Conservation (phyloP, 2,888 invertebrate species). For the Andrena flavipes region DNA sequence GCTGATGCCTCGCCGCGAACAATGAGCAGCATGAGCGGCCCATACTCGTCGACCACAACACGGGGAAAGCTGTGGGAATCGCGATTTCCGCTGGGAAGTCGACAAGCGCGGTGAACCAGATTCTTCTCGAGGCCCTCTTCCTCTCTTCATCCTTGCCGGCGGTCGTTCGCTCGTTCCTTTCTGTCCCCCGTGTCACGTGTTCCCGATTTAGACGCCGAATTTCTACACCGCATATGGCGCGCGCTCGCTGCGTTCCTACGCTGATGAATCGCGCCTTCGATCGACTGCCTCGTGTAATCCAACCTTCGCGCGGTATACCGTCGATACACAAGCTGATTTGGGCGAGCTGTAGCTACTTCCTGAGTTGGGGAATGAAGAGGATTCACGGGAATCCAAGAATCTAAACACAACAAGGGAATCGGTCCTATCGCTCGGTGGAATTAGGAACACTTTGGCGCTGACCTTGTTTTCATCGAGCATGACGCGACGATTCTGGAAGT, state of each 20-base stretch:
- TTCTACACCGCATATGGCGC: neutral
- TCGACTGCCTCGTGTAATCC: neutral
- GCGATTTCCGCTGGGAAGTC: slow-evolving; percentile 75
- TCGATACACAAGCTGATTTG: no score
- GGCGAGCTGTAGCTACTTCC: no score
- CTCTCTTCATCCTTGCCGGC: slow-evolving; percentile 42
- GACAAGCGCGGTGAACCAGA: slow-evolving; percentile 73
- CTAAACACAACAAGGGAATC: neutral
- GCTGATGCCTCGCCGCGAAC: slow-evolving; percentile 56
- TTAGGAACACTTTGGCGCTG: neutral
- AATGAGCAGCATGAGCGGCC: slow-evolving; percentile 61
- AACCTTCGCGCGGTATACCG: neutral
- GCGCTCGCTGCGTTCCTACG: neutral
- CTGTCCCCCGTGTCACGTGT: slow-evolving; percentile 32
- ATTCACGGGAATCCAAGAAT: no score
- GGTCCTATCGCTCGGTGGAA: neutral
- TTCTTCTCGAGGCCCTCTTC: slow-evolving; percentile 55
- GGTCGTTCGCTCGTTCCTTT: neutral
- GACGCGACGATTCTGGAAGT: neutral
- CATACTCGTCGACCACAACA: slow-evolving; percentile 52
- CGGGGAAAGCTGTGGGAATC: slow-evolving; percentile 78
- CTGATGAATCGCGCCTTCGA: slow-evolving; percentile 3
- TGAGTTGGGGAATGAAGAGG: no score
- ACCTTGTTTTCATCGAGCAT: neutral
- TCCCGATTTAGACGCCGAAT: slow-evolving; percentile 42